Conservation (phyloP, 2,888 invertebrate genomes). For the Blastobasis lacticolella region DNA sequence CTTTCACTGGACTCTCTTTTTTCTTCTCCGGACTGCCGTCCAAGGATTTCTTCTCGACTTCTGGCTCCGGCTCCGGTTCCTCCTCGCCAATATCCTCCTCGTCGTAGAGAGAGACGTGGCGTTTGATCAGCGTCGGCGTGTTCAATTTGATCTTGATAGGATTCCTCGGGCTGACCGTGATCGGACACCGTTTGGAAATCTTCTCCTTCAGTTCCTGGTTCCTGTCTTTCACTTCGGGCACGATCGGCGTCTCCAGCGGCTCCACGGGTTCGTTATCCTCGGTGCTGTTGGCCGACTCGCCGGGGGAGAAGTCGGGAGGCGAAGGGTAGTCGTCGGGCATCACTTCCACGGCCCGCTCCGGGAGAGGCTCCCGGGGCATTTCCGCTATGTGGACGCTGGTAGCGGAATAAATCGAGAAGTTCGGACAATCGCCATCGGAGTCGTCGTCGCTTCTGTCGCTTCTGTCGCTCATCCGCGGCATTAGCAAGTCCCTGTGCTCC, state of each 20-base stretch:
- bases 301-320: background rate
- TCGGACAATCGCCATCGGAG: slow-evolving; percentile 84
- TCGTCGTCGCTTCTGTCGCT: slow-evolving; percentile 27
- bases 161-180: slow-evolving; percentile 49
- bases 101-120: slow-evolving; percentile 69
- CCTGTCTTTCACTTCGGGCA: background rate
- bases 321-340: slow-evolving; percentile 21
- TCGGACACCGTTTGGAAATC: slow-evolving; percentile 53
- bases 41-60: background rate
- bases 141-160: slow-evolving; percentile 61
- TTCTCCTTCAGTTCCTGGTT: slow-evolving; percentile 52
- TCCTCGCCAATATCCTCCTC: slow-evolving; percentile 51
- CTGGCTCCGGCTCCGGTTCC: background rate
- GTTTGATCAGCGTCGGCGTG: slow-evolving; percentile 65
- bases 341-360: slow-evolving; percentile 6
- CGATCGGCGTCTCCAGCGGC: background rate
- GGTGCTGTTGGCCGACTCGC: background rate
- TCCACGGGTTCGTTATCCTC: background rate
- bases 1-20: background rate
- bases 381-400: slow-evolving; percentile 83
- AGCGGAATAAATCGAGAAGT: slow-evolving; percentile 89
- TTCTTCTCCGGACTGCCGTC: slow-evolving; percentile 8
- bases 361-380: slow-evolving; percentile 12
- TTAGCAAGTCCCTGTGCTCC: slow-evolving; percentile 47
- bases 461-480: slow-evolving; percentile 19